Evolutionary conservation across 2,797 vertebrate genomes (phyloP).

Genomic region (Tenualosa ilisha): DNA sequence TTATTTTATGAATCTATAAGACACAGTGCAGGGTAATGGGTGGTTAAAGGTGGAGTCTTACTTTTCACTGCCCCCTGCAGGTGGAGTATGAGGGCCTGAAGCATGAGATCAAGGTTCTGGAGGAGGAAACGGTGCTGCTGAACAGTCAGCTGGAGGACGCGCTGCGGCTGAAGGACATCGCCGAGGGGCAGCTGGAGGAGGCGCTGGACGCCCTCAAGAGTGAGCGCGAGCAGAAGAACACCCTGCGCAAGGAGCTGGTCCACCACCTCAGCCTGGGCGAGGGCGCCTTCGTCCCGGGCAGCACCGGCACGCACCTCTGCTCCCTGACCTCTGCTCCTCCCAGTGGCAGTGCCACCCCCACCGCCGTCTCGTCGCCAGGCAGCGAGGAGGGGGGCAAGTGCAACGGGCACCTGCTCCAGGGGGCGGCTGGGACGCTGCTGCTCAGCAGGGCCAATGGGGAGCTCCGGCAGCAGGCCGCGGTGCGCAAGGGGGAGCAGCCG

Average conservation of each 20-base stretch:
- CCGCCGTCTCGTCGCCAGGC: constrained; percentile 66
- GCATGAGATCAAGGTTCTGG: constrained; percentile 93
- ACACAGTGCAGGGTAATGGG: background rate
- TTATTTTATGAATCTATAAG: background rate
- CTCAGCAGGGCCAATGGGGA: constrained; percentile 78
- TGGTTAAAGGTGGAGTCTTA: background rate
- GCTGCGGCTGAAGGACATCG: constrained; percentile 90
- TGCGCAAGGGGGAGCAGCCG: constrained; percentile 71
- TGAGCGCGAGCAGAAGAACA: constrained; percentile 92
- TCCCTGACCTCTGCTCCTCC: constrained; percentile 82
- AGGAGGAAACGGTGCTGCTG: constrained; percentile 89
- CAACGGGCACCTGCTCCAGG: constrained; percentile 69
- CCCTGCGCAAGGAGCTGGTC: constrained; percentile 87
- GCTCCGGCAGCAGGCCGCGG: constrained; percentile 67
- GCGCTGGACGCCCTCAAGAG: constrained; percentile 90
- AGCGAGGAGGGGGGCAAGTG: constrained; percentile 65
- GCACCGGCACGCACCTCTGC: constrained; percentile 76
- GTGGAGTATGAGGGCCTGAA: constrained; percentile 97
- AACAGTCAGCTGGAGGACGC: constrained; percentile 91
- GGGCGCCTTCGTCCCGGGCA: constrained; percentile 81
- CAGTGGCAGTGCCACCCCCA: constrained; percentile 79
- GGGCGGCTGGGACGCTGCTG: constrained; percentile 72
- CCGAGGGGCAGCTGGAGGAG: constrained; percentile 90
- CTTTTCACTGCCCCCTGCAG: constrained; percentile 63
- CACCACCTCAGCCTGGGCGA: constrained; percentile 91